phyloP scores from a whole-genome alignment of 1,140 invertebrate species.

The Marisa cornuarietis region DNA sequence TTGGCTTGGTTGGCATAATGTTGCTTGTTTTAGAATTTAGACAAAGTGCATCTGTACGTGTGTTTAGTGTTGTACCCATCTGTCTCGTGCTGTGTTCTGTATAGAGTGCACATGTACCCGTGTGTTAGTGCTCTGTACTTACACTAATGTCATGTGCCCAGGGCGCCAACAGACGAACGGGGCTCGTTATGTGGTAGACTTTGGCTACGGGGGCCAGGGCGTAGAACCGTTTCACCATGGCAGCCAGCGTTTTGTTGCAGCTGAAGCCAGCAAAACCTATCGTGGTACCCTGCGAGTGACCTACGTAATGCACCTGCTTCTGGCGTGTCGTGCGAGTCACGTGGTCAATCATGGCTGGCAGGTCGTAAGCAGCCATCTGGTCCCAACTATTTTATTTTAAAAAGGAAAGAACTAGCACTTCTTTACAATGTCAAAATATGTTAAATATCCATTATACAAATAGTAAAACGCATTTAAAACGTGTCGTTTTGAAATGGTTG shows the following conservation, averaged over 20 bases:
- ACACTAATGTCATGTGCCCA: slow-evolving; percentile 60
- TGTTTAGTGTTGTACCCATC: too few species aligned
- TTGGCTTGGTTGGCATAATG: too few species aligned
- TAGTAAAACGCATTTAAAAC: too few species aligned
- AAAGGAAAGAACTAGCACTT: too few species aligned
- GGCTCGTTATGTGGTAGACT: slow-evolving; percentile 76
- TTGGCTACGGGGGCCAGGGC: slow-evolving; percentile 82
- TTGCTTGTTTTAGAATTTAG: too few species aligned
- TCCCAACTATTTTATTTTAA: slow-evolving; percentile 71
- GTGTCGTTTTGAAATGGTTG: too few species aligned
- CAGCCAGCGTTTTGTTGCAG: slow-evolving; percentile 40
- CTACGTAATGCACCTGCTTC: slow-evolving; percentile 74
- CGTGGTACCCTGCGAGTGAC: slow-evolving; percentile 76
- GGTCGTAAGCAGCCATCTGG: slow-evolving; percentile 79
- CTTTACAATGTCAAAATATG: too few species aligned
- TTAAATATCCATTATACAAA: too few species aligned
- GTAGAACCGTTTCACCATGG: slow-evolving; percentile 64
- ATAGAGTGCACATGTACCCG: neutral
- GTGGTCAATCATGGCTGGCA: slow-evolving; percentile 76
- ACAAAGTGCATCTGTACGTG: too few species aligned
- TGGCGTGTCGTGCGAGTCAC: slow-evolving; percentile 71
- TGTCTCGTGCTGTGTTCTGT: neutral
- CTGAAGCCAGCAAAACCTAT: slow-evolving; percentile 66
- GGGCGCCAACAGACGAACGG: slow-evolving; percentile 65
- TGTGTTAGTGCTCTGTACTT: slow-evolving; percentile 10